Base-by-base conservation (phyloP, 2,797 vertebrate species). In the Platyrinchus mystaceus region DNA sequence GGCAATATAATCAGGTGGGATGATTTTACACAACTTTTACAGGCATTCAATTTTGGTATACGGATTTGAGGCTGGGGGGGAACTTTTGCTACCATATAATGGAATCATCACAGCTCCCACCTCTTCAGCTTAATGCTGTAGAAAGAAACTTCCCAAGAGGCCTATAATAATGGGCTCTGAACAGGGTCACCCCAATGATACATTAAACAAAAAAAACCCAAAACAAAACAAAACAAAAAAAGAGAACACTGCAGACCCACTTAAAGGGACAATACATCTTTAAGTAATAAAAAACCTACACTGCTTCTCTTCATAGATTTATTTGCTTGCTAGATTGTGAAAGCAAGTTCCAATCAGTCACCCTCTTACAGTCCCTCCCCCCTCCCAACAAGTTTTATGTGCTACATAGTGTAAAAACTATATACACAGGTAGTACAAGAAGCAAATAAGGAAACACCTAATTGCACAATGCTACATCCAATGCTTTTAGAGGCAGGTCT, bases 401-500 rank as follows among this genome's bases (percentile, higher is more conserved):
- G 98, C 98, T 98, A 98, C 98, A 98, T 97, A 98, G 97, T 30
- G 88, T 98, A 97, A 97, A 97, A 97, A 97, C 97, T 98, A 98
- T 98, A 97, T 98, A 98, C 98, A 98, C 97, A 98, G 98, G 98
- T 98, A 98, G 98, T 98, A 97, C 97, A 98, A 97, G 97, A 98
- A 98, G 97, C 97, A 97, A 98, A 98, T 97, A 97, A 98, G 97
- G 98, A 98, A 97, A 97, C 89, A 98, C 98, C 98, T 99, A 99
- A 99, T 99, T 99, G 99, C 98, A 99, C 98, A 98, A 99, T 99
- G 99, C 99, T 99, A 99, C 99, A 99, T 99, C 95, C 96, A 98
- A 98, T 98, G 99, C 99, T 99, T 98, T 98, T 98, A 98, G 98
- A 99, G 98, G 98, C 98, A 99, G 98, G 97, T 98, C 98, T 98